Evolutionary conservation across 2,888 invertebrate genomes (phyloP), one percentile per base, ranked within the genome.

Genomic region (Philereme transversata): DNA sequence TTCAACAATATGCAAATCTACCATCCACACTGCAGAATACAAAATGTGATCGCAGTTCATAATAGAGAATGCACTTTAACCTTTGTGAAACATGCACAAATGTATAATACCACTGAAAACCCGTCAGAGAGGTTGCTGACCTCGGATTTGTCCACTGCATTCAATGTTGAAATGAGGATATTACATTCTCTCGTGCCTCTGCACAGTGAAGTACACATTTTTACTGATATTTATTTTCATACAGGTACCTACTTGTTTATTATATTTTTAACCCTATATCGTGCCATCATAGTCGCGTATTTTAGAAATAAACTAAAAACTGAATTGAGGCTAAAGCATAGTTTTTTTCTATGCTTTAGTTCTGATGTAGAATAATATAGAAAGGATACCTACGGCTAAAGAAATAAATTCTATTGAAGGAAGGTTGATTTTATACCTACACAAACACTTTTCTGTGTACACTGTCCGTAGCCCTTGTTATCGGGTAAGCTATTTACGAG

Each of bases 71-170:
- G 72, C 73, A 76, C 69, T 64, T 64, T 61, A 65, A 69, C 69
- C 70, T 72, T 73, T 71, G 69, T 71, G 66, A 72, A 74, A 70
- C 69, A 75, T 74, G 71, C 69, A 73, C 69, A 67, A 70, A 64
- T 68, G 65, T 73, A 53, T 70, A 57, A 62, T 61, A 68, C 65
- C 71, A 69, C 67, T 65, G 71, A 70, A 66, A 70, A 64, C 70
- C 67, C 58, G 68, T 64, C 62, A 50, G 51, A 35, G 52, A 56
- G 71, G 71, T 54, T 69, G 69, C 61, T 72, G 73, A 77, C 76
- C 76, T 73, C 69, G 58, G 69, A 72, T 74, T 71, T 72, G 73
- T 68, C 71, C 70, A 72, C 60, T 65, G 60, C 65, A 69, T 67
- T 78, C 67, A 62, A 65, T 60, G 65, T 65, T 71, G 57, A 75